A percentile compares a stretch with the other conserved stretches of the same genome.
phyloP scores from a whole-genome alignment of 2,113 vertebrate species.

The Pelobates fuscus region DNA sequence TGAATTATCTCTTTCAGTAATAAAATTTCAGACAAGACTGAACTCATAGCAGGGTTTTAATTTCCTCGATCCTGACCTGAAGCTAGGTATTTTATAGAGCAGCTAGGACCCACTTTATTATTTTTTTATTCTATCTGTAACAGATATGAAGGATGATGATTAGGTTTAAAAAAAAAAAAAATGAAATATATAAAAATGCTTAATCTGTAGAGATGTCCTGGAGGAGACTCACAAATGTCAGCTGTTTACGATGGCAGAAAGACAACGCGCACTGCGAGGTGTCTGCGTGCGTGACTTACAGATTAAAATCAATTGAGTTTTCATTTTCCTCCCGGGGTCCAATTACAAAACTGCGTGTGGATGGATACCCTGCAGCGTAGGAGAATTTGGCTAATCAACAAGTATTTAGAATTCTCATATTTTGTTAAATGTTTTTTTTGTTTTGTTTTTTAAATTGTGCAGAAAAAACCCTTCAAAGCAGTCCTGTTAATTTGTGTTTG shows the following conservation, averaged over 20 bases:
- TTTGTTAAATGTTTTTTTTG: too few species aligned
- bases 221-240: constrained; percentile 14
- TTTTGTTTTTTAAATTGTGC: too few species aligned
- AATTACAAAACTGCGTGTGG: too few species aligned
- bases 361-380: too few species aligned
- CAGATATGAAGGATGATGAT: constrained; percentile 23
- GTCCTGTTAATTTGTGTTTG: too few species aligned
- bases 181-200: background rate
- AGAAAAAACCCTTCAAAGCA: too few species aligned
- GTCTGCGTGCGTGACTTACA: background rate
- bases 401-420: too few species aligned
- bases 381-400: too few species aligned
- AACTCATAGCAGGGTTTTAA: constrained; percentile 9
- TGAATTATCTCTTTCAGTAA: constrained; percentile 4
- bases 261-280: background rate
- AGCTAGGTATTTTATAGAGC: background rate
- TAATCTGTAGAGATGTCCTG: constrained; percentile 5
- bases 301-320: constrained; percentile 2
- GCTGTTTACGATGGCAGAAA: background rate
- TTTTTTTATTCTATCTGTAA: constrained; percentile 20
- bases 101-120: constrained; percentile 13
- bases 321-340: too few species aligned
- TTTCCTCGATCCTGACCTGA: constrained; percentile 38
- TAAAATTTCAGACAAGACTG: constrained; percentile 14
- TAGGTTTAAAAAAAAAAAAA: background rate